A percentile compares a stretch with the other conserved stretches of the same genome.
Conservation (phyloP, 2,113 vertebrate genomes). For the Pluvialis apricaria region DNA sequence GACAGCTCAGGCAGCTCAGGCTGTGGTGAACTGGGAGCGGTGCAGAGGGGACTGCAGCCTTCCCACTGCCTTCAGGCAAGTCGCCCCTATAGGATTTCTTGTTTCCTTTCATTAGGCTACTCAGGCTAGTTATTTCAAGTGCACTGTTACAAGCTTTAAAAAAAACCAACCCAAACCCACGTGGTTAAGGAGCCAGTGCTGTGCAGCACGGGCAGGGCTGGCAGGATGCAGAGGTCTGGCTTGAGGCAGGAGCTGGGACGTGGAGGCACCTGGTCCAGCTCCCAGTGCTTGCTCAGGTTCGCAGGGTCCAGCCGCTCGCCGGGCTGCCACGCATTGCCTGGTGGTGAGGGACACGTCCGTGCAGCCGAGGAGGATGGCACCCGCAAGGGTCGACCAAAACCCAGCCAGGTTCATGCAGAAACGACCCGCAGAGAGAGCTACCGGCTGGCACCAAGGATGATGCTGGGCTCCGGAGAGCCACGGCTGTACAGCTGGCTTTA, state of each 20-base stretch:
- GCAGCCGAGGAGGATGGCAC: background rate
- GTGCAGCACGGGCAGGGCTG: background rate
- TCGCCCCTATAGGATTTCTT: background rate
- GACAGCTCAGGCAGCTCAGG: background rate
- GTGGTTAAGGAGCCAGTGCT: background rate
- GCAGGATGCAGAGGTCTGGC: background rate
- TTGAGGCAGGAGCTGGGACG: background rate
- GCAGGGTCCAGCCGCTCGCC: fast-evolving
- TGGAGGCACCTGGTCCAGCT: background rate
- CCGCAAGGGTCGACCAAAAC: background rate
- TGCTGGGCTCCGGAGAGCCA: fast-evolving
- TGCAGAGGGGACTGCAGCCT: background rate
- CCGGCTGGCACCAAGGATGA: background rate
- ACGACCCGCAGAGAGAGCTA: background rate
- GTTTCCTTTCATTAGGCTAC: background rate
- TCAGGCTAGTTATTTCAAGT: background rate
- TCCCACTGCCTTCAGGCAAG: background rate
- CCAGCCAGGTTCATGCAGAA: background rate
- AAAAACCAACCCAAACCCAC: background rate
- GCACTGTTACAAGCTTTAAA: background rate
- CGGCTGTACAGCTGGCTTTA: background rate
- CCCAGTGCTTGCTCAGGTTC: background rate
- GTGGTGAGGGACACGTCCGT: background rate
- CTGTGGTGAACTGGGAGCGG: fast-evolving
- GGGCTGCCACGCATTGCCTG: fast-evolving